A percentile compares a stretch with the other conserved stretches of the same genome.
phyloP scores from a whole-genome alignment of 1,140 invertebrate species.

The Heliconius himera region DNA sequence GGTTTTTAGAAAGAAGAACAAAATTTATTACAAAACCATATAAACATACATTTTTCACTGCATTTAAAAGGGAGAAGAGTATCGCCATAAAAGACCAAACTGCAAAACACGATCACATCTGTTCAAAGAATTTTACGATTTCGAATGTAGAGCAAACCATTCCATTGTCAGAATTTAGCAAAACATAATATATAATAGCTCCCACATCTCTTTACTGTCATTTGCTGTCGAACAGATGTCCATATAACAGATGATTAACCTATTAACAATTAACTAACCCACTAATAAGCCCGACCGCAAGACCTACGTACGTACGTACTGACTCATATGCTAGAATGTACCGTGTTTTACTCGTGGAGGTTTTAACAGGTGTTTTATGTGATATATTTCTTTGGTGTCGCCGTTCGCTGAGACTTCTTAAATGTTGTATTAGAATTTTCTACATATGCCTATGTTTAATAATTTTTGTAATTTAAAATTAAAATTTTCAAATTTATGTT shows the following conservation, averaged over 20 bases:
- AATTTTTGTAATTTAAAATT: background rate
- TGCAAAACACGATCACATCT: slow-evolving; percentile 20
- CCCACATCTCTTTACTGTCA: slow-evolving; percentile 45
- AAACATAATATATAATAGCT: slow-evolving; percentile 21
- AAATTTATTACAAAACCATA: background rate
- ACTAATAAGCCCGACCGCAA: slow-evolving; percentile 25
- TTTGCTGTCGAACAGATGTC: slow-evolving; percentile 50
- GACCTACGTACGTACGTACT: slow-evolving; percentile 8
- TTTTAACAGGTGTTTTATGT: background rate
- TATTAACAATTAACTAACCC: slow-evolving; percentile 51
- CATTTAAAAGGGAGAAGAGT: background rate
- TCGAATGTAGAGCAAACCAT: slow-evolving; percentile 15
- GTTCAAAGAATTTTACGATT: slow-evolving; percentile 23
- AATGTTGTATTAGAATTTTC: no score
- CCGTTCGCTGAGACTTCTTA: background rate
- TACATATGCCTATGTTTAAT: background rate
- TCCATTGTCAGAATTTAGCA: slow-evolving; percentile 20
- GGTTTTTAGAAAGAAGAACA: background rate
- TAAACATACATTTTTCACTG: background rate
- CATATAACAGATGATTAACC: slow-evolving; percentile 49
- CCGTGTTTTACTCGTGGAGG: background rate
- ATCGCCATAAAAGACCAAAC: background rate
- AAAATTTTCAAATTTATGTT: background rate
- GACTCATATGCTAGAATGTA: slow-evolving; percentile 1
- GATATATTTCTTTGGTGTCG: background rate